phyloP scores from a whole-genome alignment of 2,797 vertebrate species.

The Tragopan temminckii region DNA sequence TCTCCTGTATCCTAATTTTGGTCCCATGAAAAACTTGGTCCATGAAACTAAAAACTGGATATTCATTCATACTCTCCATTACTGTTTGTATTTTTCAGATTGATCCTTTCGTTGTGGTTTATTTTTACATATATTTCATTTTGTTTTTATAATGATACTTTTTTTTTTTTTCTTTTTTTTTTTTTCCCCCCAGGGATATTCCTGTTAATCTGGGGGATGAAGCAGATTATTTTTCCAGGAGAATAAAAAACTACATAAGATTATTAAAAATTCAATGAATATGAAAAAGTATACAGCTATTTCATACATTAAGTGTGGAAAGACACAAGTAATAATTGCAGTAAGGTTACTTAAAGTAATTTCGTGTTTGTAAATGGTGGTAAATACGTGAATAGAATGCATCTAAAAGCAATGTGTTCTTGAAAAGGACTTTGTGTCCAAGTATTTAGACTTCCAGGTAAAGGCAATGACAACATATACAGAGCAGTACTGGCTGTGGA shows the following conservation, averaged over 20 bases:
- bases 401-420: background rate
- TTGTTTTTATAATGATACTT: background rate
- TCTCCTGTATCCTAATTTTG: background rate
- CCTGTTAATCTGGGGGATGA: background rate
- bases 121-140: background rate
- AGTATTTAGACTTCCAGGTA: background rate
- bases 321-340: background rate
- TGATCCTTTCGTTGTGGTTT: background rate
- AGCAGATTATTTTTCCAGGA: background rate
- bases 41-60: background rate
- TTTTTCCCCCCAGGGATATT: background rate
- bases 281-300: background rate
- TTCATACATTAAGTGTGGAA: background rate
- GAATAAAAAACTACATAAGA: background rate
- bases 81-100: background rate
- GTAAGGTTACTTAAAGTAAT: background rate
- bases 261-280: background rate
- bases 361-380: background rate
- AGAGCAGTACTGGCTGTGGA: background rate
- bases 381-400: background rate
- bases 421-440: background rate
- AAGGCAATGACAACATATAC: background rate
- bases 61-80: background rate
- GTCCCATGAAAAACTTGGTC: background rate
- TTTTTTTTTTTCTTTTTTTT: too few relatives aligned